Percentiles rank a stretch among this genome's conserved stretches.
Evolutionary conservation across 2,797 vertebrate species (phyloP).

Genomic region (Gallirallus australis): DNA sequence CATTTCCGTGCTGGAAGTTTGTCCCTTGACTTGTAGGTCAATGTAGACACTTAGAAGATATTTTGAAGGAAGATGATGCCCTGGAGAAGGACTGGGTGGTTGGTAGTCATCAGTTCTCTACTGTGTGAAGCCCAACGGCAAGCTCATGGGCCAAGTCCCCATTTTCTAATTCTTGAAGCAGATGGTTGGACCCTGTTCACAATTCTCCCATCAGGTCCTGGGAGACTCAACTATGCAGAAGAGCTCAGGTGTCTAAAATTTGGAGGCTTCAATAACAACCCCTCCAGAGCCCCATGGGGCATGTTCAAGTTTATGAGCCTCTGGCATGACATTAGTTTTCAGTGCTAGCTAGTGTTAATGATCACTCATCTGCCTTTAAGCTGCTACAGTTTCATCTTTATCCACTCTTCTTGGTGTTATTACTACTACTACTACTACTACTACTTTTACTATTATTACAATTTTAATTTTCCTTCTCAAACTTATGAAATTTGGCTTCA

Average conservation of each 20-base stretch:
- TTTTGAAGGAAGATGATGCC: background rate
- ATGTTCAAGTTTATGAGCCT: background rate
- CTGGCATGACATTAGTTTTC: background rate
- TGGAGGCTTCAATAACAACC: background rate
- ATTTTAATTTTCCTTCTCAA: slow-evolving; percentile 25
- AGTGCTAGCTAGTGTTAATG: background rate
- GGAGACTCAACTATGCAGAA: rapidly evolving
- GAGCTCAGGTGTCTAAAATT: background rate
- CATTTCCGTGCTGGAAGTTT: background rate
- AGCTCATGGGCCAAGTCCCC: background rate
- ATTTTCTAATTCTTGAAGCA: background rate
- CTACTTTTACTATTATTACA: background rate
- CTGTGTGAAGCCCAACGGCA: rapidly evolving
- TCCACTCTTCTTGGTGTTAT: background rate
- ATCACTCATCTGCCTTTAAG: background rate
- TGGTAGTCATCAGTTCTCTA: background rate
- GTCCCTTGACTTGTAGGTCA: too few species aligned
- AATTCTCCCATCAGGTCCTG: background rate
- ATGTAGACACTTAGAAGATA: background rate
- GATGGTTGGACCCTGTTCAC: rapidly evolving
- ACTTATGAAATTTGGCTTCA: background rate
- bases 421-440: background rate
- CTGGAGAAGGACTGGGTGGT: background rate
- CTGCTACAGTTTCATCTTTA: background rate
- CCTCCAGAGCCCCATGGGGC: background rate